Percentiles rank a stretch among this genome's conserved stretches.
These are phyloP conservation scores for Sternotherus odoratus DNA, from an alignment of 2,797 vertebrate species.

Conservation along the genomic window DNA sequence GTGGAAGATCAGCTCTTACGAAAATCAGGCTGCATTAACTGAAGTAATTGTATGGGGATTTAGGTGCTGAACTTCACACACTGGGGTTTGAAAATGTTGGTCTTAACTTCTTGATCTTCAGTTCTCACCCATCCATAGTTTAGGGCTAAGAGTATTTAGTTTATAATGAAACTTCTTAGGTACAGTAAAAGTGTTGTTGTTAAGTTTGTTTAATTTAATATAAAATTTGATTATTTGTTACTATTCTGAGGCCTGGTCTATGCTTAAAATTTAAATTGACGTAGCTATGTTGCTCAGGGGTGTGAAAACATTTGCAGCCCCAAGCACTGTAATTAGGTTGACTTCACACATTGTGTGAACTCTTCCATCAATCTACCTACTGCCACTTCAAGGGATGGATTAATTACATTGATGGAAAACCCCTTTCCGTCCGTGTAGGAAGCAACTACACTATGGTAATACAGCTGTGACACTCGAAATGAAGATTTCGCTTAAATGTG, in stretches of 20 bases:
- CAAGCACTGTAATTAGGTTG: not conserved
- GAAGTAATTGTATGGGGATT: rapidly evolving
- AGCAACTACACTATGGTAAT: not conserved
- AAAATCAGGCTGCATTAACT: not conserved
- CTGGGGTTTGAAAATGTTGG: not conserved
- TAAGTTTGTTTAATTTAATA: not conserved
- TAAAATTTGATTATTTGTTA: not conserved
- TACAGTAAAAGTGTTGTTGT: not conserved
- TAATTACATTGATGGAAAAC: not conserved
- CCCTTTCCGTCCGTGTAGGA: not conserved
- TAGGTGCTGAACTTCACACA: not conserved
- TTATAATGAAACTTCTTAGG: not conserved
- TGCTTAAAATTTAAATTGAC: not conserved
- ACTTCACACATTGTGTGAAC: not conserved
- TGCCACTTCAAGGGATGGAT: not conserved
- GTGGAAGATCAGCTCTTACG: not conserved
- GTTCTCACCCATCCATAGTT: not conserved
- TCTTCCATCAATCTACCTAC: not conserved
- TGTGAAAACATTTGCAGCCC: not conserved
- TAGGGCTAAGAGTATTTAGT: not conserved
- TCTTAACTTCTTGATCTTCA: not conserved
- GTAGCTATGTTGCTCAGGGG: not conserved
- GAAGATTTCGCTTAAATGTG: not conserved
- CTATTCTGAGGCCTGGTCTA: not conserved
- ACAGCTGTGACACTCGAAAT: not conserved